Evolutionary conservation across 1,140 invertebrate genomes (phyloP), one percentile per base, ranked within the genome.

Genomic region (Araneus ventricosus): DNA sequence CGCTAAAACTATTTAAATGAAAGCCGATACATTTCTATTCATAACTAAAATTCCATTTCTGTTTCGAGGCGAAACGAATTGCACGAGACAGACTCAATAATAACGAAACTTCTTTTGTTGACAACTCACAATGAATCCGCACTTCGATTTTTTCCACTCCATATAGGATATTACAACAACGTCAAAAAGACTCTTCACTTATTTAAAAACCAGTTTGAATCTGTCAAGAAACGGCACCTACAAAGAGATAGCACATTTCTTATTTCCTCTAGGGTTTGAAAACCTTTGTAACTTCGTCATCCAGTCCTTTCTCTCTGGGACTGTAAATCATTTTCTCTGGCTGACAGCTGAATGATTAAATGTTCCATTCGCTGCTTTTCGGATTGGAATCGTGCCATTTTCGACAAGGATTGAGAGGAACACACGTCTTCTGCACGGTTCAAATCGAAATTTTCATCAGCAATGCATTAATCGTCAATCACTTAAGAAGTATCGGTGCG

Each of bases 271-370:
- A 59, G 34, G 34, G 85, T 61, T 37, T 30, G 24, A 84, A 57
- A 57, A 45, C 41, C 82, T 52, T 84, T 87, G 85, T 87, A 87
- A 22, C 59, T 61, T 87, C n/a, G 85, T 61, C 85, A 84, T 84
- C 82, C 82, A 84, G 39, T 75, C 20, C 27, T 75, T 75, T 52
- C 41, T 82, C 41, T 37, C n/a, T 37, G 52, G 57, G 57, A 63
- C 85, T 59, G 85, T 87, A 87, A 87, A 87, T 87, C 85, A 87
- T 87, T 87, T 61, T 61, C 59, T 34, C 22, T 63, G 4, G 22
- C 27, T 88, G 87, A 88, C 87, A 88, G 37, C 39, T 67, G 45
- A 88, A 88, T 75, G 87, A 88, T 88, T 88, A 70, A 88, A 88
- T 88, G 63, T 88, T 75, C 41, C 87, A 37, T 39, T 88, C 57